phyloP scores from a whole-genome alignment of 37 sponge, comb jelly and placozoan genomes.

The Diacarnus erythraeanus region DNA sequence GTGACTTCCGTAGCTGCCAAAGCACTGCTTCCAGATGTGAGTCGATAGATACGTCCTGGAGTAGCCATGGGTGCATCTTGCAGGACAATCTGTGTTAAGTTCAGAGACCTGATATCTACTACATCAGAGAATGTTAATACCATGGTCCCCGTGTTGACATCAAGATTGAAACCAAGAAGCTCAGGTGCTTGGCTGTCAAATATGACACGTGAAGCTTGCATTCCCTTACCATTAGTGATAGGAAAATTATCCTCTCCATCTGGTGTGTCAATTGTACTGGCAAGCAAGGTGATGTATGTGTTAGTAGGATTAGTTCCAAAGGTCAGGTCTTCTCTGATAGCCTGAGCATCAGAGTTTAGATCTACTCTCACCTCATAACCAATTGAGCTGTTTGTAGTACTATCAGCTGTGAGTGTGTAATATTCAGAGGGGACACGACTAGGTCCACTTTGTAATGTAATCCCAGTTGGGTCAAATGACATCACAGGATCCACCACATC shows the following conservation, averaged over 20 bases:
- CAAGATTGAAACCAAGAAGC: constrained; percentile 58
- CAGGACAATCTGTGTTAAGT: constrained; percentile 50
- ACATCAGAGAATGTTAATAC: constrained; percentile 74
- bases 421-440: constrained; percentile 31
- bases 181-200: constrained; percentile 55
- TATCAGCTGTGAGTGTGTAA: constrained; percentile 74
- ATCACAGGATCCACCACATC: constrained; percentile 75
- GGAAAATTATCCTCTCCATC: constrained; percentile 67
- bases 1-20: constrained; percentile 26
- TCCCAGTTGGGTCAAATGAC: constrained; percentile 77
- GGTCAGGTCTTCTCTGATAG: constrained; percentile 51
- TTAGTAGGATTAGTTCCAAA: constrained; percentile 58
- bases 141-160: constrained; percentile 67
- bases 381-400: constrained; percentile 32
- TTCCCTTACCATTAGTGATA: constrained; percentile 85
- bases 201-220: constrained; percentile 55
- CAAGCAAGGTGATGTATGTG: constrained; percentile 71
- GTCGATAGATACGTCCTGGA: constrained; percentile 54
- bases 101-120: constrained; percentile 42
- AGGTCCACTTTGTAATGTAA: constrained; percentile 69
- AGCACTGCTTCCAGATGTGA: constrained; percentile 42
- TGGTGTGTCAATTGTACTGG: constrained; percentile 76
- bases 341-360: constrained; percentile 60
- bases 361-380: constrained; percentile 57
- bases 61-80: constrained; percentile 65